Evolutionary conservation across 1,140 invertebrate genomes (phyloP).

Genomic region (Contarinia nasturtii): DNA sequence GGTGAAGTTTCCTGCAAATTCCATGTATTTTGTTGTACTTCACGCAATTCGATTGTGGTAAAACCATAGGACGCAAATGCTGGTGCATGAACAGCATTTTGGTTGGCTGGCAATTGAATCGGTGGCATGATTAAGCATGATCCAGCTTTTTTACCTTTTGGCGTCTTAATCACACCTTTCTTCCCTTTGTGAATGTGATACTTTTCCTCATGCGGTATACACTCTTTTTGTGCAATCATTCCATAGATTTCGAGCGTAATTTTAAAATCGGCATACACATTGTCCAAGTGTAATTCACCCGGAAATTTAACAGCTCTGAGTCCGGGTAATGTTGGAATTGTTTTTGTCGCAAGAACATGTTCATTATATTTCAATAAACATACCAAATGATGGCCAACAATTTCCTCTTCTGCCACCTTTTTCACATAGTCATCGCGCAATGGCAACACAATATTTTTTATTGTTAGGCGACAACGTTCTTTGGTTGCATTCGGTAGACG

Average conservation of each 20-base stretch:
- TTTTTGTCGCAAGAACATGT: slow-evolving; percentile 62
- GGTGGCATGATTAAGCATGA: slow-evolving; percentile 42
- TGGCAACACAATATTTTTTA: slow-evolving; percentile 61
- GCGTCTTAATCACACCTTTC: slow-evolving; percentile 26
- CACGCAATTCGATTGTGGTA: slow-evolving; percentile 58
- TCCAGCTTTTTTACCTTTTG: slow-evolving; percentile 29
- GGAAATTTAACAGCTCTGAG: slow-evolving; percentile 50
- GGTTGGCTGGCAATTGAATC: slow-evolving; percentile 66
- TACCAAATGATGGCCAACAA: slow-evolving; percentile 64
- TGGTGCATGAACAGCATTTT: slow-evolving; percentile 57
- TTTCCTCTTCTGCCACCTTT: slow-evolving; percentile 41
- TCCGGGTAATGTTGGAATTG: slow-evolving; percentile 42
- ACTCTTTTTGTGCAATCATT: slow-evolving; percentile 55
- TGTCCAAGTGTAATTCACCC: slow-evolving; percentile 57
- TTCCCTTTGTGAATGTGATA: slow-evolving; percentile 57
- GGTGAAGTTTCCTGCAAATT: slow-evolving; percentile 45
- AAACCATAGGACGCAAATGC: slow-evolving; percentile 59
- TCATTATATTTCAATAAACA: slow-evolving; percentile 68
- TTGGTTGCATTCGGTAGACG: slow-evolving; percentile 31
- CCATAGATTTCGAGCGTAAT: slow-evolving; percentile 64
- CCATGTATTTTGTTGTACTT: slow-evolving; percentile 57
- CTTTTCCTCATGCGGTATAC: slow-evolving; percentile 63
- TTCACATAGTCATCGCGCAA: slow-evolving; percentile 55
- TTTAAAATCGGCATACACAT: slow-evolving; percentile 70
- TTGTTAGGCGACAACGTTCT: slow-evolving; percentile 55